phyloP scores from a whole-genome alignment of 2,888 invertebrate species.

The Cephus rjabovi region DNA sequence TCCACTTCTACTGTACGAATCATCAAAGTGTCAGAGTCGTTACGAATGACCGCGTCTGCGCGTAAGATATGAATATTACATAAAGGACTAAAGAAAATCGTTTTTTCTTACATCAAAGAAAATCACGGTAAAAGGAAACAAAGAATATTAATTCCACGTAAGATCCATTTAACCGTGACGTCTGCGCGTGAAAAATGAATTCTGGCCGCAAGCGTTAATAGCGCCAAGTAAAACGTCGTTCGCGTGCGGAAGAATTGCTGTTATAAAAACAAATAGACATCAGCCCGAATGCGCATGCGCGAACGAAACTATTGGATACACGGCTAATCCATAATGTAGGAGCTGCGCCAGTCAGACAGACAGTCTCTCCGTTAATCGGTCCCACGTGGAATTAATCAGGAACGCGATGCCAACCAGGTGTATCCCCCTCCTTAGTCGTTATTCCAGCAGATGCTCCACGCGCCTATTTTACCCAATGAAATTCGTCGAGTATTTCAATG shows the following conservation, averaged over 20 bases:
- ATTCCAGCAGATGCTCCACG: background rate
- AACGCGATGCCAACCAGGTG: background rate
- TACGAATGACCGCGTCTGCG: background rate
- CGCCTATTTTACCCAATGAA: background rate
- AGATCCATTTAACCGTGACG: background rate
- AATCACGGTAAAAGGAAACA: background rate
- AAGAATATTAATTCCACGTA: background rate
- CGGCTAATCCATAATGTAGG: background rate
- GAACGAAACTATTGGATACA: background rate
- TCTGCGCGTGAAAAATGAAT: background rate
- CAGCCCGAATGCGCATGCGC: background rate
- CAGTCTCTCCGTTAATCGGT: background rate
- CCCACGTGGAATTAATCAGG: background rate
- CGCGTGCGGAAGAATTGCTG: background rate
- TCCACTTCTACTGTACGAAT: background rate
- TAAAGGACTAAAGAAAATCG: background rate
- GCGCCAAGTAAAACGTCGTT: background rate
- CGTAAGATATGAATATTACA: background rate
- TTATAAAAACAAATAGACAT: background rate
- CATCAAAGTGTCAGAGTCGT: background rate
- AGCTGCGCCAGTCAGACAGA: background rate
- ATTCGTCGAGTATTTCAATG: background rate
- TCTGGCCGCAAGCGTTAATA: background rate
- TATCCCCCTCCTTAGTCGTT: background rate
- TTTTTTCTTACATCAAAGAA: background rate